Conservation (phyloP, 2,797 vertebrate genomes). For the Taenioides sp. region DNA sequence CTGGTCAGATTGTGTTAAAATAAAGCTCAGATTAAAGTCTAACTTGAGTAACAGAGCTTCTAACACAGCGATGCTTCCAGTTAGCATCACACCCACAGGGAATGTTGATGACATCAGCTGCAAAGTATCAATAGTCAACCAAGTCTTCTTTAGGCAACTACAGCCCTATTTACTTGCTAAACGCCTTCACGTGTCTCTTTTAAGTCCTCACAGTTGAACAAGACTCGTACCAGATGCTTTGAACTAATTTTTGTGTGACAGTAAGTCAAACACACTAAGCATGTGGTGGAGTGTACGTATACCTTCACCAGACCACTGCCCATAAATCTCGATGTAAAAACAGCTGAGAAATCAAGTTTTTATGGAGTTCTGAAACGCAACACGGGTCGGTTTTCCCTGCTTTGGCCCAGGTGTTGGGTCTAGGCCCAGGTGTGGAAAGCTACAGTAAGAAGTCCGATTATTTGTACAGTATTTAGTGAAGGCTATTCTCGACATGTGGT, state of each 20-base stretch:
- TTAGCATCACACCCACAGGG: no score
- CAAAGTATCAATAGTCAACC: no score
- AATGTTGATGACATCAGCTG: no score
- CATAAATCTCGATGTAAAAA: constrained; percentile 52
- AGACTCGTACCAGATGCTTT: constrained; percentile 8
- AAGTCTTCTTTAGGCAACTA: background rate
- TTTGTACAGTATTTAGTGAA: constrained; percentile 71
- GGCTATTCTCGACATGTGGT: constrained; percentile 67
- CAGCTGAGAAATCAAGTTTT: constrained; percentile 68
- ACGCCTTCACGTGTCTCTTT: background rate
- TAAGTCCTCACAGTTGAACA: background rate
- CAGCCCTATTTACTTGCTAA: background rate
- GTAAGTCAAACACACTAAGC: constrained; percentile 28
- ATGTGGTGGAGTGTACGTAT: constrained; percentile 19
- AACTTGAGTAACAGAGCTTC: no score
- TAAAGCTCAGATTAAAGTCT: no score
- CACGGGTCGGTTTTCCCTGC: constrained; percentile 50
- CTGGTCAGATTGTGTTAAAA: no score
- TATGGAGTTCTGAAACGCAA: constrained; percentile 59
- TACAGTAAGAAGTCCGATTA: constrained; percentile 52
- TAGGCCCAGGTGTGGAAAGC: constrained; percentile 55
- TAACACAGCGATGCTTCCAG: no score
- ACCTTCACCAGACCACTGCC: constrained; percentile 33
- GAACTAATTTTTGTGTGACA: constrained; percentile 11
- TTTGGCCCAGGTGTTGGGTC: constrained; percentile 61